Evolutionary conservation across 53 echinoderm and acorn worm species (phyloP), one percentile per base, ranked within the genome.

Genomic region (Holothuria scabra): DNA sequence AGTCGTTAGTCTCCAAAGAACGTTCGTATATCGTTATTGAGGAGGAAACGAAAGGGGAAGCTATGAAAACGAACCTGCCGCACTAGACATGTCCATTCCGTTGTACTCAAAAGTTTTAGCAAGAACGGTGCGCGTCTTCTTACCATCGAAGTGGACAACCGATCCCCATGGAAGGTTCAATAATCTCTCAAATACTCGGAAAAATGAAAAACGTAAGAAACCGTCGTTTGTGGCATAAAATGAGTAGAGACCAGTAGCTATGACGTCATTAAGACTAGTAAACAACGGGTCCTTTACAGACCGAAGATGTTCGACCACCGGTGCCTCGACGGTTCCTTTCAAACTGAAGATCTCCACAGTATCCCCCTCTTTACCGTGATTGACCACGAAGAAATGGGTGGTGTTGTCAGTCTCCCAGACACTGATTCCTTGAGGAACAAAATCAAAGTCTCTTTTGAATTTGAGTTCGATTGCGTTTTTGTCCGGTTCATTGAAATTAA

Each of bases 181-280:
- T 25, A 63, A 31, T 22, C 64, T 23, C 81, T 81, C 81, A 5
- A 81, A 37, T 12, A 23, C 28, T 44, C 81, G 61, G 25, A 41
- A 64, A 11, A 26, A 20, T 1, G 81, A 46, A 48, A 28, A 63
- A 32, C 81, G 61, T 21, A 63, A 38, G 33, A 44, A 81, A 19
- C 81, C 81, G 60, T 81, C 81, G 28, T 81, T 81, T 35, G 81
- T 35, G 34, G 64, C 81, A n/a, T 81, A 81, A 34, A 81, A 81
- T n/a, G 81, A 81, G 10, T 59, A 34, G 31, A 49, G 44, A 26
- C 64, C 81, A 12, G 64, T 64, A 9, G 81, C 81, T 13, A 81
- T 38, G n/a, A 81, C 81, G 28, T 81, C 81, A 59, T 81, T 81
- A 2, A 81, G 20, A 32, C 81, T 81, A 3, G 62, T 81, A 38